These are phyloP conservation scores for Leptopilina clavipes DNA, from an alignment of 1,140 invertebrate species.

Conservation along the genomic window DNA sequence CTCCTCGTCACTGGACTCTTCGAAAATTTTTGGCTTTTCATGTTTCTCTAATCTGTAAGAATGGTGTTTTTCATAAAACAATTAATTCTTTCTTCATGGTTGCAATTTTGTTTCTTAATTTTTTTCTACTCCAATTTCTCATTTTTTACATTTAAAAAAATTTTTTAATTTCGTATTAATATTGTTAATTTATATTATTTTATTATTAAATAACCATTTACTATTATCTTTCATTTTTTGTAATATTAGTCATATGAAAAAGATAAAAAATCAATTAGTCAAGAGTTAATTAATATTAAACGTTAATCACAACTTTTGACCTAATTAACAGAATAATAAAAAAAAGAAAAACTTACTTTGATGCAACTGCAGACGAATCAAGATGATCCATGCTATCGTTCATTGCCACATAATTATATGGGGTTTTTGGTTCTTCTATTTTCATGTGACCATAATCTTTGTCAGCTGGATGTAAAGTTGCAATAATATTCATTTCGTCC, in stretches of 20 bases:
- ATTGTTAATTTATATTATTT: too few species aligned
- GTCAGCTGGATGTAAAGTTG: conserved; percentile 96
- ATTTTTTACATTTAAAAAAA: conserved; percentile 5
- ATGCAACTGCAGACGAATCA: conserved; percentile 86
- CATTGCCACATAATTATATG: conserved; percentile 86
- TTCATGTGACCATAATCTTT: conserved; percentile 99
- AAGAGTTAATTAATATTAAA: too few species aligned
- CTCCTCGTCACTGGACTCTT: conserved; percentile 79
- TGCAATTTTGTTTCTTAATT: too few species aligned
- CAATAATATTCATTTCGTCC: conserved; percentile 99
- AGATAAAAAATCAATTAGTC: too few species aligned
- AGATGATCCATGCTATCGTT: conserved; percentile 84
- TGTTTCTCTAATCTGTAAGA: conserved; percentile 78
- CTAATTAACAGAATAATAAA: conserved; percentile 35
- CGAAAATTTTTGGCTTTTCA: conserved; percentile 76
- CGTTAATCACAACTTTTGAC: too few species aligned
- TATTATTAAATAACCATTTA: too few species aligned
- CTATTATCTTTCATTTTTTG: too few species aligned
- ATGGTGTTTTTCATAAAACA: too few species aligned
- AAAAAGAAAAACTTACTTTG: conserved; percentile 81
- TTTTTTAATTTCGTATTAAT: too few species aligned
- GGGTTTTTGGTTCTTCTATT: conserved; percentile 98
- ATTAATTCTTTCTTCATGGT: too few species aligned
- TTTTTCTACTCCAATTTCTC: too few species aligned
- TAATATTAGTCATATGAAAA: too few species aligned